Base-by-base conservation (phyloP, 2,888 invertebrate genomes). In the Cephus runcator region DNA sequence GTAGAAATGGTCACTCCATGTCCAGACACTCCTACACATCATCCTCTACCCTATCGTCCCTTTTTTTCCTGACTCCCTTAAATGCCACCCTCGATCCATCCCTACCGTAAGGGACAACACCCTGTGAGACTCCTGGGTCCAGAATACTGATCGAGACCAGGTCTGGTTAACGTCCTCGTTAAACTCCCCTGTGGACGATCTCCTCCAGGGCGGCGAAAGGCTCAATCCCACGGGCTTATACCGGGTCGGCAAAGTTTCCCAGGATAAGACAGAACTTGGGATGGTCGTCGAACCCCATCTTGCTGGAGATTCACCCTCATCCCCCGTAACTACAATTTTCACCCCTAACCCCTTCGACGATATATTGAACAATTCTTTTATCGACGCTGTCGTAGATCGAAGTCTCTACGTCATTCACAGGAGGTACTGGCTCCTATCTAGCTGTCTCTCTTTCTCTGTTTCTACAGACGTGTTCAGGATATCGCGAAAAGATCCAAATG, bases 111-210 rank as follows among this genome's bases (percentile, higher is more conserved):
- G 56, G 56, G 56, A 56, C 23, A 23, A 9, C 56, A 56, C 56
- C 56, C 56, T 56, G 23, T 56, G 56, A 56, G 23, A 56, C 56
- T 56, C 9, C 56, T 56, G 56, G 56, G 23, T 56, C 23, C 56
- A 56, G 56, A 34, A 35, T 30, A 73, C 34, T 34, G 73, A 78
- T 68, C 75, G 78, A 73, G 68, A 71, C 75, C 73, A 74, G 69
- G 80, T 73, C 80, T 76, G 79, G 76, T 80, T 80, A 79, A 80
- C 79, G 79, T 76, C 76, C 80, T 80, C 75, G 80, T 80, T 80
- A 80, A 79, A 80, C 80, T 79, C 79, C 76, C 79, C 56, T 74
- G 79, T 79, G 79, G 80, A 78, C 80, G 80, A 79, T 80, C 73
- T 76, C 31, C 12, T 15, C 12, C 33, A 71, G n/a, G 71, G 23